A percentile compares a stretch with the other conserved stretches of the same genome.
Evolutionary conservation across 2,113 vertebrate species (phyloP).

Genomic region (Talpa occidentalis): DNA sequence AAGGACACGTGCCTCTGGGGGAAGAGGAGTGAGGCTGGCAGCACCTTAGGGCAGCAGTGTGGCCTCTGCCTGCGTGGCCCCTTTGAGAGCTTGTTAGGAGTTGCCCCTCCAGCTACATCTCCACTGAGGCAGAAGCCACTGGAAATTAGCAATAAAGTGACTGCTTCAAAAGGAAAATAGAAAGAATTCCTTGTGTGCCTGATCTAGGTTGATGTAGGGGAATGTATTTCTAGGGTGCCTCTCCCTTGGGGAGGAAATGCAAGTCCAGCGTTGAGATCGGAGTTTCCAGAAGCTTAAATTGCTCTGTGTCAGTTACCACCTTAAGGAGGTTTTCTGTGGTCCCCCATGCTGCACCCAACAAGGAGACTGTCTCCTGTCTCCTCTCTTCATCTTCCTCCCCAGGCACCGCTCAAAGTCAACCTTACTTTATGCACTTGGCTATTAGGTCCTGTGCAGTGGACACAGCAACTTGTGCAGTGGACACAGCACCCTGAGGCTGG

Average conservation of each 20-base stretch:
- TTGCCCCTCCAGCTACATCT: neutral
- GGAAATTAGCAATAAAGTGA: neutral
- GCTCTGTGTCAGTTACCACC: neutral
- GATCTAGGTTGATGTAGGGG: neutral
- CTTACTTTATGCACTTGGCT: neutral
- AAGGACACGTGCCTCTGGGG: neutral
- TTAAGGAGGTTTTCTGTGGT: neutral
- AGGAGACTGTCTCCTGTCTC: neutral
- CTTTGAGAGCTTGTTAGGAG: neutral
- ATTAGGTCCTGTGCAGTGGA: neutral
- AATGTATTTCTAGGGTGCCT: slow-evolving; percentile 9
- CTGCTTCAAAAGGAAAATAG: neutral
- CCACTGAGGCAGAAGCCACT: neutral
- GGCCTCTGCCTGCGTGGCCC: neutral
- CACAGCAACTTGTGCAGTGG: neutral
- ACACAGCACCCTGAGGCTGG: neutral
- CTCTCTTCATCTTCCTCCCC: neutral
- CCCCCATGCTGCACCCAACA: neutral
- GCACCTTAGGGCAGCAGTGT: neutral
- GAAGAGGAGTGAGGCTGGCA: neutral
- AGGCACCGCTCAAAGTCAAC: neutral
- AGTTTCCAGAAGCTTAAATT: slow-evolving; percentile 15
- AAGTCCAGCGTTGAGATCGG: slow-evolving; percentile 21
- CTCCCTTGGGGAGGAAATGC: slow-evolving; percentile 35
- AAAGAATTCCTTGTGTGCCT: neutral